Conservation (phyloP, 2,888 invertebrate species). For the Gerris lacustris region DNA sequence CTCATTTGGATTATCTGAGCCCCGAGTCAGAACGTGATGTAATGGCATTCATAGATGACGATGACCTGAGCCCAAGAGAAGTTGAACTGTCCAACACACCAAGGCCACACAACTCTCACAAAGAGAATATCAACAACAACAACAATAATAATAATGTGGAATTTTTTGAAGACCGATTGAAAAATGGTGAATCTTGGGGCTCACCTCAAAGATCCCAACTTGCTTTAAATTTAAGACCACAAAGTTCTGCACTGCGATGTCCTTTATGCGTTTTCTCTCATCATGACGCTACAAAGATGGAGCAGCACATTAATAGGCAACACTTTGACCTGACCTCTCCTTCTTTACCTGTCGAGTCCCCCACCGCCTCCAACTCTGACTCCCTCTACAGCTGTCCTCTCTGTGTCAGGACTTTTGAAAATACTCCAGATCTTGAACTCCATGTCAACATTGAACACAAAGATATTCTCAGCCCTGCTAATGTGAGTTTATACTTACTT, state of each 20-base stretch:
- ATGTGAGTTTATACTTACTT: constrained; percentile 37
- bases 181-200: constrained; percentile 46
- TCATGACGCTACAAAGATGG: constrained; percentile 57
- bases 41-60: constrained; percentile 64
- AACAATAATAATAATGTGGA: constrained; percentile 38
- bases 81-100: not conserved
- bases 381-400: constrained; percentile 59
- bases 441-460: constrained; percentile 77
- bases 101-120: not conserved
- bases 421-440: constrained; percentile 64
- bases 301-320: constrained; percentile 71
- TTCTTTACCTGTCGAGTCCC: constrained; percentile 33
- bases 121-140: constrained; percentile 24
- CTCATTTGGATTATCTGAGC: constrained; percentile 70
- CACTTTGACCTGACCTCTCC: constrained; percentile 73
- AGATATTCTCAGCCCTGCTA: constrained; percentile 61
- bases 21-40: constrained; percentile 57
- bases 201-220: constrained; percentile 60
- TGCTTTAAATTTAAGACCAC: constrained; percentile 49
- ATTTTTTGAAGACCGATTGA: constrained; percentile 27
- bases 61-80: constrained; percentile 38
- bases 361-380: constrained; percentile 21
- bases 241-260: constrained; percentile 42
- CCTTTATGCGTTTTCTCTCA: constrained; percentile 65
- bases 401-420: constrained; percentile 57